These are phyloP conservation scores for Hirtodrosophila histrioides DNA, from an alignment of 2,888 invertebrate genomes.

Conservation along the genomic window DNA sequence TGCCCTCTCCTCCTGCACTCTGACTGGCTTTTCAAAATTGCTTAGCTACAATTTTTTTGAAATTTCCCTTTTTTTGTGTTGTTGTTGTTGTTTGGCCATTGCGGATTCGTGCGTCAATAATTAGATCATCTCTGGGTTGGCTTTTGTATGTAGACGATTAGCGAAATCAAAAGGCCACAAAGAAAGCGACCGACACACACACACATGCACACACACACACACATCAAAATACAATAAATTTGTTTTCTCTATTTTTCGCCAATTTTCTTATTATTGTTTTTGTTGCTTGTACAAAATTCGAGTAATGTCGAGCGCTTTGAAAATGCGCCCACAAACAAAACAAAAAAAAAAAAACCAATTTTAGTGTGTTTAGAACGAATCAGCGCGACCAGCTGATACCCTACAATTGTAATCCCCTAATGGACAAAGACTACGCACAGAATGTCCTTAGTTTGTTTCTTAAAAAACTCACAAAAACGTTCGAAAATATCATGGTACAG, in stretches of 20 bases:
- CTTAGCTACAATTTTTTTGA: slow-evolving; percentile 32
- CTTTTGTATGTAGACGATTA: slow-evolving; percentile 68
- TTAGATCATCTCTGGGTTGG: slow-evolving; percentile 72
- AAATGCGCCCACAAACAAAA: slow-evolving; percentile 36
- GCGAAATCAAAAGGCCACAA: slow-evolving; percentile 70
- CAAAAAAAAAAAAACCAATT: slow-evolving; percentile 17
- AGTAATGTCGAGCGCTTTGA: slow-evolving; percentile 56
- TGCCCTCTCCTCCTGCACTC: neutral
- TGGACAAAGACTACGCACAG: too few species aligned
- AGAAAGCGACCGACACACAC: slow-evolving; percentile 44
- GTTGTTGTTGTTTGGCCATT: slow-evolving; percentile 36
- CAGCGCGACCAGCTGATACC: slow-evolving; percentile 11
- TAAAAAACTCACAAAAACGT: too few species aligned
- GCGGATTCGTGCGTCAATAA: slow-evolving; percentile 77
- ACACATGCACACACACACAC: slow-evolving; percentile 29
- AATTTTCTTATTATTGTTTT: slow-evolving; percentile 36
- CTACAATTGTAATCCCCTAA: neutral
- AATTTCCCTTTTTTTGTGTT: slow-evolving; percentile 35
- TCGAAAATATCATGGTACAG: too few species aligned
- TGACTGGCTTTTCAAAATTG: slow-evolving; percentile 30
- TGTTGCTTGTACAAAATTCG: slow-evolving; percentile 39
- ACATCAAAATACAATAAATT: slow-evolving; percentile 24
- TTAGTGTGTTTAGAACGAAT: too few species aligned
- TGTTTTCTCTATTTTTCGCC: slow-evolving; percentile 40
- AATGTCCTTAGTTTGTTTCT: too few species aligned